Evolutionary conservation across 1,140 invertebrate genomes (phyloP), one percentile per base, ranked within the genome.

Genomic region (Euwallacea similis): DNA sequence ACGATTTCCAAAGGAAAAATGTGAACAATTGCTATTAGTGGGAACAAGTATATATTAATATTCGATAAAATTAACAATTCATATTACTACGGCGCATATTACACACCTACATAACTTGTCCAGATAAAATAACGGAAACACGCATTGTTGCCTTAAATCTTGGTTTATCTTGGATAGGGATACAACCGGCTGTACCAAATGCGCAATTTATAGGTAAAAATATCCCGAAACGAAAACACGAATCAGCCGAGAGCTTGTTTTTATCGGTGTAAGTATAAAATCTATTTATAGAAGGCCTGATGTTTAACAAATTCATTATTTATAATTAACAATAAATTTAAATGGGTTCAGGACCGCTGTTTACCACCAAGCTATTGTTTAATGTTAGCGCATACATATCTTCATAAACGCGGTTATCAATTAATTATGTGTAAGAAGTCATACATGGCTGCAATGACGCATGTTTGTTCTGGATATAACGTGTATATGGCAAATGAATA

Each of bases 171-270:
- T 33, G 21, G 21, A 33, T 33, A 33, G 21, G 21, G 21, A 33
- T 33, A 33, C 4, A 4, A 33, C 21, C 21, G 21, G 21, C 21
- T 33, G 21, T 33, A 33, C 21, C 21, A 56, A 56, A 56, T 56
- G 55, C 55, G 55, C 55, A 56, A 56, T 56, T 56, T 56, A 11
- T 56, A 56, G n/a, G n/a, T 56, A 56, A 56, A 56, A 56, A 56
- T 56, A 56, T 13, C 10, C 55, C 55, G 7, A 56, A 56, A 56
- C 10, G 9, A 56, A 56, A 56, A 56, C 55, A 56, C n/a, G 9
- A 56, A n/a, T 56, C 16, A 11, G 21, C 21, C 21, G 21, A 50
- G 9, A 13, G 9, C 9, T 33, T 33, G 54, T 56, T 56, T 56
- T 56, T 56, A 56, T 56, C 15, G 54, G 54, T 9, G 7, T 56